Evolutionary conservation across 2,113 vertebrate genomes (phyloP).

Genomic region (Octodon degus): DNA sequence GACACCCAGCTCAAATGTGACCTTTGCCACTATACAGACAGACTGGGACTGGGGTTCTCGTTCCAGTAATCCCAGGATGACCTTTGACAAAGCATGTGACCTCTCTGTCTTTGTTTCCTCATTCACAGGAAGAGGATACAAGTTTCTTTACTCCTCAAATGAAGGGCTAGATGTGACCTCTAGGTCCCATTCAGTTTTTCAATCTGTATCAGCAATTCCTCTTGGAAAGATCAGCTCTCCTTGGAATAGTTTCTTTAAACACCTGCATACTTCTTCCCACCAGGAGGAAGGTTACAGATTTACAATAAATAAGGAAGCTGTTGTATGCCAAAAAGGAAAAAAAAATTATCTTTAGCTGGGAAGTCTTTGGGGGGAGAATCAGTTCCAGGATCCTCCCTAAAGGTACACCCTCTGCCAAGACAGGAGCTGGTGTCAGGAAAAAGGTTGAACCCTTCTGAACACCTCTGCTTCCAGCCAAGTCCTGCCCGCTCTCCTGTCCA

Average conservation of each 20-base stretch:
- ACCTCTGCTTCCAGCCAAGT: slow-evolving; percentile 59
- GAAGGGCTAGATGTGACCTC: neutral
- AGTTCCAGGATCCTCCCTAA: neutral
- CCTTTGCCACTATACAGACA: neutral
- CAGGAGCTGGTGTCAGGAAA: neutral
- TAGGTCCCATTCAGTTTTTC: neutral
- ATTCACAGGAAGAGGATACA: neutral
- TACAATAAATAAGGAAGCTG: slow-evolving; percentile 4
- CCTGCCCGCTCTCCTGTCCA: neutral
- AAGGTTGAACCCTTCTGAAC: slow-evolving; percentile 3
- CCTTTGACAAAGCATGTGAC: neutral
- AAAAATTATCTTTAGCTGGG: neutral
- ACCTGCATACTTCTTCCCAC: neutral
- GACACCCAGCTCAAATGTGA: neutral
- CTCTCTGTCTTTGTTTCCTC: neutral
- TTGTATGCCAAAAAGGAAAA: slow-evolving; percentile 49
- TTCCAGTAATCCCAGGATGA: neutral
- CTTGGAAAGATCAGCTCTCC: neutral
- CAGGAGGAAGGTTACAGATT: neutral
- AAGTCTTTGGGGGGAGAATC: neutral
- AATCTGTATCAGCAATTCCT: neutral
- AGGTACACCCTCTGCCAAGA: neutral
- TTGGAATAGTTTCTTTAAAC: slow-evolving; percentile 7
- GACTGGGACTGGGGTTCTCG: no score
- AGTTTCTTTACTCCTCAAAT: neutral